These are phyloP conservation scores for Thunnus maccoyii DNA, from an alignment of 2,113 vertebrate species.

Conservation along the genomic window DNA sequence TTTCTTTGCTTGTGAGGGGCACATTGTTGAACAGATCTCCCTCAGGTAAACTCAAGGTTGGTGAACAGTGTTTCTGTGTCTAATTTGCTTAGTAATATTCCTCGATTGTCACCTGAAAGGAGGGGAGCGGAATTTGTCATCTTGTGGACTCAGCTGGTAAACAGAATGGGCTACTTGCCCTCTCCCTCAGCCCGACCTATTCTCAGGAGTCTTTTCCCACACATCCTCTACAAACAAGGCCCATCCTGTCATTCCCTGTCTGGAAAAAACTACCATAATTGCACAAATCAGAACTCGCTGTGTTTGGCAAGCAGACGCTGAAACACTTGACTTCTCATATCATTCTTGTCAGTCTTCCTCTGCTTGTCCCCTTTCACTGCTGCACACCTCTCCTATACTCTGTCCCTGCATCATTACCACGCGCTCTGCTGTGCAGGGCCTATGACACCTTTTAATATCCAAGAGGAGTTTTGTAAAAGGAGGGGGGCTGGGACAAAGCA, in stretches of 20 bases:
- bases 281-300: slow-evolving; percentile 53
- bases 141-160: slow-evolving; percentile 12
- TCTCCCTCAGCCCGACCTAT: slow-evolving; percentile 1
- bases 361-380: slow-evolving; percentile 25
- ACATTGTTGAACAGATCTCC: slow-evolving; percentile 21
- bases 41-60: slow-evolving; percentile 33
- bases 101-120: slow-evolving; percentile 30
- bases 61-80: slow-evolving; percentile 25
- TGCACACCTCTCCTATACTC: slow-evolving; percentile 23
- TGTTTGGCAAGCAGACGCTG: slow-evolving; percentile 41
- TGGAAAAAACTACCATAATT: slow-evolving; percentile 47
- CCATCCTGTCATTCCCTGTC: slow-evolving; percentile 41
- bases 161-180: background rate
- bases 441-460: slow-evolving; percentile 90
- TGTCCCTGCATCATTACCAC: slow-evolving; percentile 86
- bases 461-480: slow-evolving; percentile 79
- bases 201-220: slow-evolving; percentile 26
- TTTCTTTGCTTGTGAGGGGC: slow-evolving; percentile 22
- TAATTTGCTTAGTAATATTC: slow-evolving; percentile 43
- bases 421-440: slow-evolving; percentile 85
- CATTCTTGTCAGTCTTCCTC: slow-evolving; percentile 53
- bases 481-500: slow-evolving; percentile 73
- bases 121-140: slow-evolving; percentile 37
- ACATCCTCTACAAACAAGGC: slow-evolving; percentile 29
- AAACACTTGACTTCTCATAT: slow-evolving; percentile 49